Conservation (phyloP, 2,113 vertebrate genomes). For the Canis aureus region DNA sequence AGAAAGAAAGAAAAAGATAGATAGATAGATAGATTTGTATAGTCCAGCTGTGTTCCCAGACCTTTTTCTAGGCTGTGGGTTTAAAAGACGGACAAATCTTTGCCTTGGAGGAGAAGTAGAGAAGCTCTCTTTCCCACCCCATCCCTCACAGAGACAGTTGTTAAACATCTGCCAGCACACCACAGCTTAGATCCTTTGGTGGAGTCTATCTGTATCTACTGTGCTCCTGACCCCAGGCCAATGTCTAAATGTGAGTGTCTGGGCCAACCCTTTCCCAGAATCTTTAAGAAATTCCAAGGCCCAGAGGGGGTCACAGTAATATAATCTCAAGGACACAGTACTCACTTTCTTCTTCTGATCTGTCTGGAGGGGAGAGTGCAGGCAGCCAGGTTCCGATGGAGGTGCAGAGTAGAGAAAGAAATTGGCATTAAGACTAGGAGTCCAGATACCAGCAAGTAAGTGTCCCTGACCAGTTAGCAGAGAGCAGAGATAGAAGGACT, state of each 20-base stretch:
- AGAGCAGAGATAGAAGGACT: background rate
- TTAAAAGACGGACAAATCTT: background rate
- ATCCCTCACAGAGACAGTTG: background rate
- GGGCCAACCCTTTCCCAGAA: too few species aligned
- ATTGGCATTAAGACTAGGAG: background rate
- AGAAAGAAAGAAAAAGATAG: too few species aligned
- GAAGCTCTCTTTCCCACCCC: background rate
- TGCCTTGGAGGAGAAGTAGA: too few species aligned
- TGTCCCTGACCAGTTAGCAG: background rate
- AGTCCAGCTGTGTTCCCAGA: background rate
- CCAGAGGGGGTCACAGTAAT: background rate
- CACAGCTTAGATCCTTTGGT: accelerated
- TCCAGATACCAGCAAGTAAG: accelerated
- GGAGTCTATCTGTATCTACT: background rate
- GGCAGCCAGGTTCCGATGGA: background rate
- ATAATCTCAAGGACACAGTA: background rate
- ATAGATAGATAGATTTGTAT: too few species aligned
- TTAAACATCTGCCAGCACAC: background rate
- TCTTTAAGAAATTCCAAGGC: background rate
- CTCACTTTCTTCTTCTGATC: conserved; percentile 72
- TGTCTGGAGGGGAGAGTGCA: conserved; percentile 27
- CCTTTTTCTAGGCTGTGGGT: background rate
- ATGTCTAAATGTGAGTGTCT: background rate
- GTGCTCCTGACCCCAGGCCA: background rate
- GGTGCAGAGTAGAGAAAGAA: background rate